Evolutionary conservation across 2,797 vertebrate species (phyloP).

Genomic region (Sebastes trivittatus): DNA sequence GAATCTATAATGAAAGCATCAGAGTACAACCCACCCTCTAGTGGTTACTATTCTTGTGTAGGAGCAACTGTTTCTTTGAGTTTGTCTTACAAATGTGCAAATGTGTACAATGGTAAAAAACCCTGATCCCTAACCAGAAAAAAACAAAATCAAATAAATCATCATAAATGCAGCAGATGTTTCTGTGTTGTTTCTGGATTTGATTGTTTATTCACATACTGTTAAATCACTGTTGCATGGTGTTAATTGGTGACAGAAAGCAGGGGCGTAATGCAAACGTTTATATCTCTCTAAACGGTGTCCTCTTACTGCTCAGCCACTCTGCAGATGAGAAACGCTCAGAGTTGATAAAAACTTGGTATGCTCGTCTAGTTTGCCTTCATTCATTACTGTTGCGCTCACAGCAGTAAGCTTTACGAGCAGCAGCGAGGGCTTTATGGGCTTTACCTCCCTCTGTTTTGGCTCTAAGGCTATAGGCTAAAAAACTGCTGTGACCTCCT

Average conservation of each 20-base stretch:
- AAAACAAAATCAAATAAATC: not conserved
- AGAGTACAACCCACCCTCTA: too few species aligned
- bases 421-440: constrained; percentile 10
- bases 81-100: not conserved
- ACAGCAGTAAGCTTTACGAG: constrained; percentile 9
- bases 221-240: not conserved
- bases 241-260: constrained; percentile 6
- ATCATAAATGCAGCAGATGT: not conserved
- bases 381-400: not conserved
- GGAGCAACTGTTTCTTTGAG: not conserved
- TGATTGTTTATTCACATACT: constrained; percentile 2
- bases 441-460: constrained; percentile 19
- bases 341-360: constrained; percentile 3
- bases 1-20: not conserved
- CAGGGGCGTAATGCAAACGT: not conserved
- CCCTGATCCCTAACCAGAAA: not conserved
- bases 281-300: constrained; percentile 4
- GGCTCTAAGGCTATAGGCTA: not conserved
- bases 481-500: not conserved
- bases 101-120: not conserved
- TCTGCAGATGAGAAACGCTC: not conserved
- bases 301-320: not conserved
- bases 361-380: constrained; percentile 4
- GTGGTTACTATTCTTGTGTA: not conserved
- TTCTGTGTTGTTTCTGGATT: not conserved